Evolutionary conservation across 23 tunicate species (phyloP).

Genomic region (Styela plicata): DNA sequence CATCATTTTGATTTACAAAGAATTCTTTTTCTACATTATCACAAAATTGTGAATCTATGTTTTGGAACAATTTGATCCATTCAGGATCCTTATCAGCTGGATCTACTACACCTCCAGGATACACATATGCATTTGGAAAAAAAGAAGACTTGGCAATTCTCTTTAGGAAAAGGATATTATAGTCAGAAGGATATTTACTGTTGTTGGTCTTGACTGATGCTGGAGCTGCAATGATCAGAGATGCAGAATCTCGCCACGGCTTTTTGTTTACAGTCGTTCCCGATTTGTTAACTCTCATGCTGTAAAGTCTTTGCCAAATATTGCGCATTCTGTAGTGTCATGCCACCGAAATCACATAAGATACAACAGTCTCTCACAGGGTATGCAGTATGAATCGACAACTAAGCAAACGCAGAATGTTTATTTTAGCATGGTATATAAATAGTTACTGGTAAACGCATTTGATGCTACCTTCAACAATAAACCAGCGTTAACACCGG

Average conservation of each 20-base stretch:
- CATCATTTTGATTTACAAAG: background rate
- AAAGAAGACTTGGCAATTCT: conserved; percentile 66
- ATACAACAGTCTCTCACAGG: no score
- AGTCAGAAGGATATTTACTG: background rate
- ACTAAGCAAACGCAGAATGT: no score
- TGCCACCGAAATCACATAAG: no score
- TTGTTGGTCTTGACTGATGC: background rate
- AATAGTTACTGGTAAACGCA: no score
- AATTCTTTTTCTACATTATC: conserved; percentile 10
- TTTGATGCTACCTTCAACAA: no score
- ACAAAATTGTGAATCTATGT: background rate
- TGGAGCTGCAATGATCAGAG: conserved; percentile 29
- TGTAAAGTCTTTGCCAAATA: background rate
- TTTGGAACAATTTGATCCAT: background rate
- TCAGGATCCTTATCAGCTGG: conserved; percentile 24
- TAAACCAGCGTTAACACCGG: no score
- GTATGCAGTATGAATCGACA: no score
- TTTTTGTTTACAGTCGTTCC: background rate
- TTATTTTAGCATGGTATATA: no score
- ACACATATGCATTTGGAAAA: conserved; percentile 76
- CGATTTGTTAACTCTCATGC: background rate
- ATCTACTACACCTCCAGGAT: conserved; percentile 90
- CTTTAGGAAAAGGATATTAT: conserved; percentile 61
- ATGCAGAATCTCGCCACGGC: conserved; percentile 23
- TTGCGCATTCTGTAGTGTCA: no score